Evolutionary conservation across 1,140 invertebrate genomes (phyloP), one percentile per base, ranked within the genome.

Genomic region (Pogonomyrmex californicus): DNA sequence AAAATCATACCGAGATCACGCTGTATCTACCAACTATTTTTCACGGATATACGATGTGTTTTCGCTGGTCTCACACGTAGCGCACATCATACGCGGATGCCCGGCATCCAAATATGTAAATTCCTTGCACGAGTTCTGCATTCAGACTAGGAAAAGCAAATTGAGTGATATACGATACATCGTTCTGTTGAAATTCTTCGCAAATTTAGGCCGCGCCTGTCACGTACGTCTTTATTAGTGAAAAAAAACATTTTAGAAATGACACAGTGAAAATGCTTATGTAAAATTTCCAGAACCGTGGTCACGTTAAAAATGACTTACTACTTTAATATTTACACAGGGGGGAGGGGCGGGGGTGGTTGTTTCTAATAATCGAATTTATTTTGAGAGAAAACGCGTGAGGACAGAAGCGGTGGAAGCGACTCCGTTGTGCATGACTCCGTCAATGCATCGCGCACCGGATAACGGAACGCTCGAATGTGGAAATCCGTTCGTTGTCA

Each of bases 1-100:
- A 47, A 58, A 82, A 54, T 73, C 79, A 60, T 47, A 38, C 17
- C 41, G 51, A 60, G 41, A 60, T 82, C 54, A n/a, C 17, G 66
- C 79, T 9, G 71, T 56, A 82, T 73, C 54, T 56, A n/a, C 7
- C 79, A 54, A 82, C 30, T 60, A 73, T 82, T 82, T 60, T 30
- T 30, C 30, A 38, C 41, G 54, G 7, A 7, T 23, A 75, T 23
- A 49, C 41, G 41, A 49, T n/a, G 12, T 33, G 47, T 47, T 56
- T 58, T 47, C 17, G 38, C 33, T 44, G 54, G 38, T 82, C 66
- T 73, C 38, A 73, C 66, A 73, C 66, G 79, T 82, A 71, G 23
- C 12, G 47, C 66, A 12, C 51, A 73, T 75, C 54, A 70, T 38
- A 82, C 30, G n/a, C 63, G 60, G n/a, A 68, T 68, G n/a, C 44